Percentiles rank a stretch among this genome's conserved stretches.
phyloP scores from a whole-genome alignment of 2,888 invertebrate genomes.

The Caenorhabditis panamensis region DNA sequence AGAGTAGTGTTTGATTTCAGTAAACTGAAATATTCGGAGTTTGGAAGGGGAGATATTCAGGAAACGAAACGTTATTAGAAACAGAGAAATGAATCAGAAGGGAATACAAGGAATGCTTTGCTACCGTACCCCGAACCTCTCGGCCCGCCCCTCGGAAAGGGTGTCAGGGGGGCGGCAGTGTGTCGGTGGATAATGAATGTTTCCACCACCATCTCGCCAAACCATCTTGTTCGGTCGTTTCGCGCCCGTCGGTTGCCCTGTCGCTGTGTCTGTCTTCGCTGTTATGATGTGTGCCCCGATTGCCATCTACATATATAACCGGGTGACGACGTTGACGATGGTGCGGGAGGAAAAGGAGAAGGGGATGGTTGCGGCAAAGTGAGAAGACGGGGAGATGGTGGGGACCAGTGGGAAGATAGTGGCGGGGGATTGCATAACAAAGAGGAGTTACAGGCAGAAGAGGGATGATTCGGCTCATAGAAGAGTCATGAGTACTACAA shows the following conservation, averaged over 20 bases:
- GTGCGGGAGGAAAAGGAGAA: background rate
- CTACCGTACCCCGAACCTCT: conserved; percentile 27
- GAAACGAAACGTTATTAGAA: too few relatives aligned
- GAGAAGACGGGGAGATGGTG: background rate
- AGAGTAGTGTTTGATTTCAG: too few relatives aligned
- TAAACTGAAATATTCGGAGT: too few relatives aligned
- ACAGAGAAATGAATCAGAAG: background rate
- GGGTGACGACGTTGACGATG: conserved; percentile 25
- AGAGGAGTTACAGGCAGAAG: background rate
- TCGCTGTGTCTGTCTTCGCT: conserved; percentile 18
- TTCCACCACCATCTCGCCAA: conserved; percentile 56
- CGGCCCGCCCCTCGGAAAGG: conserved; percentile 34
- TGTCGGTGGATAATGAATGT: conserved; percentile 53
- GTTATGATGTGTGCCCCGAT: conserved; percentile 48
- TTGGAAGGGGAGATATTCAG: too few relatives aligned
- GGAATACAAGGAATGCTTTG: too few relatives aligned
- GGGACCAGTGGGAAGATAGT: background rate
- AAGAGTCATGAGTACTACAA: too few relatives aligned
- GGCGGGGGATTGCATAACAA: background rate
- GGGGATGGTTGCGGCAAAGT: conserved; percentile 29
- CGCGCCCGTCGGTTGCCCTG: conserved; percentile 22
- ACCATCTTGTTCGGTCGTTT: conserved; percentile 42
- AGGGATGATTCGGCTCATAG: background rate
- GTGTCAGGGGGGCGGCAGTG: conserved; percentile 36
- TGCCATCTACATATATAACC: conserved; percentile 52